A percentile compares a stretch with the other conserved stretches of the same genome.
Evolutionary conservation across 2,888 invertebrate genomes (phyloP).

Genomic region (Zele albiditarsus): DNA sequence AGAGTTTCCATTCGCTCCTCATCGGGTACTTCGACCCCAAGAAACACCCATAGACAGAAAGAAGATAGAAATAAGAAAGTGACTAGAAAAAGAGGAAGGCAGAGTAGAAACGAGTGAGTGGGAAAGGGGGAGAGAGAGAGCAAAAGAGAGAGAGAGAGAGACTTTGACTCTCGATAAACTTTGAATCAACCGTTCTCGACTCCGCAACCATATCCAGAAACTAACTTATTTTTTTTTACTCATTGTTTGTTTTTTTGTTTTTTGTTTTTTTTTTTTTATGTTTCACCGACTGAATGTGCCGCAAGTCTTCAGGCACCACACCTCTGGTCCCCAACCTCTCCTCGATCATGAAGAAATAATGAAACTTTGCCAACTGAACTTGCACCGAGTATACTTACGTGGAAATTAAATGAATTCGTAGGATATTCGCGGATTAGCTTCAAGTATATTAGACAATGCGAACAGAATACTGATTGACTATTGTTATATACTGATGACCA

Average conservation of each 20-base stretch:
- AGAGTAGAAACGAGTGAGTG: background rate
- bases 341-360: slow-evolving; percentile 17
- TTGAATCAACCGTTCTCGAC: slow-evolving; percentile 23
- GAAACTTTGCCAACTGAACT: background rate
- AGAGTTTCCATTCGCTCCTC: slow-evolving; percentile 45
- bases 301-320: slow-evolving; percentile 1
- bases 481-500: background rate
- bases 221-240: slow-evolving; percentile 10
- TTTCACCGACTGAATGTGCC: slow-evolving; percentile 6
- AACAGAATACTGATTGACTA: background rate
- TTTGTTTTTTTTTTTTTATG: slow-evolving; percentile 4
- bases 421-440: background rate
- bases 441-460: background rate
- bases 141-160: background rate
- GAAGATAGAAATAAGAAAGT: background rate
- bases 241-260: background rate
- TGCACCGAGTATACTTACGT: background rate
- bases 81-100: background rate
- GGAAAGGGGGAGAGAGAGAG: background rate
- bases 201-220: slow-evolving; percentile 1
- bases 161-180: slow-evolving; percentile 27
- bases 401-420: background rate
- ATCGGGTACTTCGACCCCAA: slow-evolving; percentile 27
- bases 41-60: slow-evolving; percentile 21
- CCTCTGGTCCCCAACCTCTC: too few relatives aligned